Conservation (phyloP, 2,888 invertebrate genomes). For the Melolontha melolontha region DNA sequence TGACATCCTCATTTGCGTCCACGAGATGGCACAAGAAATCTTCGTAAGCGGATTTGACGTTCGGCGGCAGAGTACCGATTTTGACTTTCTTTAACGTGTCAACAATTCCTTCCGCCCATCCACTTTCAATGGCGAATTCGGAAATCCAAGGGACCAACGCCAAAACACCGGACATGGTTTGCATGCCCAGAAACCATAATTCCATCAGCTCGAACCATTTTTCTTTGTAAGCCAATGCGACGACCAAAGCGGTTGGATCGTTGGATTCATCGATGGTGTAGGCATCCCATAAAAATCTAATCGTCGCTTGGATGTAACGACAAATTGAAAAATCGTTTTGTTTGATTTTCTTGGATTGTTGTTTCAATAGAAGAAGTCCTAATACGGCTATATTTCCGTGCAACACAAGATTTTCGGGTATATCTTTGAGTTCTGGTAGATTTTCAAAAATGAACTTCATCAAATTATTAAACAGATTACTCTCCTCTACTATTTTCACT, state of each 20-base stretch:
- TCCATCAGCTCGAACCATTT: slow-evolving; percentile 92
- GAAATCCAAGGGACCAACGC: slow-evolving; percentile 89
- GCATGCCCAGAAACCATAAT: slow-evolving; percentile 94
- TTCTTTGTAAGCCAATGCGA: slow-evolving; percentile 87
- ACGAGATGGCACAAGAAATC: slow-evolving; percentile 88
- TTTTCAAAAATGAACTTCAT: slow-evolving; percentile 88
- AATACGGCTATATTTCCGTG: slow-evolving; percentile 88
- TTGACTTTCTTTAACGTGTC: slow-evolving; percentile 86
- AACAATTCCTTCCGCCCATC: slow-evolving; percentile 92
- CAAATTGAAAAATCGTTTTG: slow-evolving; percentile 91
- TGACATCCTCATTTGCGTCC: slow-evolving; percentile 81
- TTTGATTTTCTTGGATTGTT: slow-evolving; percentile 84
- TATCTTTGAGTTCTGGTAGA: slow-evolving; percentile 85
- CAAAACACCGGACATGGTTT: slow-evolving; percentile 87
- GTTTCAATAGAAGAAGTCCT: slow-evolving; percentile 85
- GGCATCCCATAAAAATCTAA: slow-evolving; percentile 93
- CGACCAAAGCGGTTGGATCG: slow-evolving; percentile 84
- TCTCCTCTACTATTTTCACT: slow-evolving; percentile 83
- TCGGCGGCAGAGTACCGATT: slow-evolving; percentile 83
- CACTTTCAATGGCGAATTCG: slow-evolving; percentile 91
- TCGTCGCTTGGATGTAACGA: slow-evolving; percentile 88
- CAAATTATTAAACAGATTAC: slow-evolving; percentile 80
- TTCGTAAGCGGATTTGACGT: slow-evolving; percentile 90
- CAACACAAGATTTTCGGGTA: slow-evolving; percentile 85
- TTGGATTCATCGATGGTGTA: slow-evolving; percentile 90